Conservation (phyloP, 2,888 invertebrate species). For the Dascillus cervinus region DNA sequence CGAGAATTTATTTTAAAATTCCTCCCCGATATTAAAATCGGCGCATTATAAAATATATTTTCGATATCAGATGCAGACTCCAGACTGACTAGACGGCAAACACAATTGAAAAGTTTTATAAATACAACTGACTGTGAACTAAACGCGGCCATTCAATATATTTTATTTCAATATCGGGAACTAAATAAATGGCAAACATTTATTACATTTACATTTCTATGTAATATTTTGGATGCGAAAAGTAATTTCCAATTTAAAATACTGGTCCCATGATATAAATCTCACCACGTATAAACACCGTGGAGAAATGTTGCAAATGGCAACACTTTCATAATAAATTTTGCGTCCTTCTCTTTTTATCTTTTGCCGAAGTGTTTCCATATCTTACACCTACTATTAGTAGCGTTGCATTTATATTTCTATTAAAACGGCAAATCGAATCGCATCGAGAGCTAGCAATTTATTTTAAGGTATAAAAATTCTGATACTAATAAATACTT, state of each 20-base stretch:
- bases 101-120: slow-evolving; percentile 27
- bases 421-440: too few relatives aligned
- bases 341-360: slow-evolving; percentile 10
- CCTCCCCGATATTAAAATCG: too few relatives aligned
- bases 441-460: too few relatives aligned
- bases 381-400: too few relatives aligned
- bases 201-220: slow-evolving; percentile 20
- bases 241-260: slow-evolving; percentile 29
- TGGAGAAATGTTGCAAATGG: slow-evolving; percentile 21
- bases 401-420: too few relatives aligned
- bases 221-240: slow-evolving; percentile 23
- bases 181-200: slow-evolving; percentile 22
- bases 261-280: slow-evolving; percentile 26
- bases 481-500: too few relatives aligned
- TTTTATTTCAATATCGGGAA: slow-evolving; percentile 25
- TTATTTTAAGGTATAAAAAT: too few relatives aligned
- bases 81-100: slow-evolving; percentile 21
- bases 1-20: too few relatives aligned
- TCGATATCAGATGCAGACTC: slow-evolving; percentile 26
- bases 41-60: too few relatives aligned
- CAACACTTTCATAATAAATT: slow-evolving; percentile 19
- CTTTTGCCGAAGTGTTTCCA: too few relatives aligned
- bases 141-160: slow-evolving; percentile 24
- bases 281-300: slow-evolving; percentile 22
- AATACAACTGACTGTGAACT: slow-evolving; percentile 25